Evolutionary conservation across 2,888 invertebrate genomes (phyloP).

Genomic region (Notodonta ziczac): DNA sequence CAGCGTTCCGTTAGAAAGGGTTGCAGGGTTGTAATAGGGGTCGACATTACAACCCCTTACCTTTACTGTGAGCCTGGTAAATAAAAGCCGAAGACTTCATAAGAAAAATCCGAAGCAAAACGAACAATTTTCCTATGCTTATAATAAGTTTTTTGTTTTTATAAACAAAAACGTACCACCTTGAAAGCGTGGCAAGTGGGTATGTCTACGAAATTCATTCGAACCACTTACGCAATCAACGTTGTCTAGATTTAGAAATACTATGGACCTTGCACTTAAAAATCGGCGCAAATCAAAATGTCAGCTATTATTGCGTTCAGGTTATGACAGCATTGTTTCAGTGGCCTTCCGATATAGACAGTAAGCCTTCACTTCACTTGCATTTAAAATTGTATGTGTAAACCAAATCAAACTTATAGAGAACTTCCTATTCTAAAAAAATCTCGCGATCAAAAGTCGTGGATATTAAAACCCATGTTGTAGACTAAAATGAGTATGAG

Average conservation of each 20-base stretch:
- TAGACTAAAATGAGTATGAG: not conserved
- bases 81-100: not conserved
- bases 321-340: not conserved
- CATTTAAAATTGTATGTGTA: not conserved
- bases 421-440: too few species aligned
- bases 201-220: not conserved
- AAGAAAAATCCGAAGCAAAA: too few species aligned
- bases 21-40: constrained; percentile 16
- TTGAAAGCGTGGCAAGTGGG: not conserved
- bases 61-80: not conserved
- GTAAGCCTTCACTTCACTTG: not conserved
- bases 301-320: not conserved
- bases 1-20: constrained; percentile 32
- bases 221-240: not conserved
- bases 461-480: too few species aligned
- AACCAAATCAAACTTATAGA: too few species aligned
- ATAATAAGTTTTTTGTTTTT: too few species aligned
- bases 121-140: too few species aligned
- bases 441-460: not conserved
- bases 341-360: not conserved
- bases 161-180: too few species aligned
- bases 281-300: constrained; percentile 8
- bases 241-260: constrained; percentile 4
- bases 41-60: constrained; percentile 12
- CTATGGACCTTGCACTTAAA: not conserved